These are phyloP conservation scores for Macrobrachium nipponense DNA, from an alignment of 1,140 invertebrate species.

Conservation along the genomic window DNA sequence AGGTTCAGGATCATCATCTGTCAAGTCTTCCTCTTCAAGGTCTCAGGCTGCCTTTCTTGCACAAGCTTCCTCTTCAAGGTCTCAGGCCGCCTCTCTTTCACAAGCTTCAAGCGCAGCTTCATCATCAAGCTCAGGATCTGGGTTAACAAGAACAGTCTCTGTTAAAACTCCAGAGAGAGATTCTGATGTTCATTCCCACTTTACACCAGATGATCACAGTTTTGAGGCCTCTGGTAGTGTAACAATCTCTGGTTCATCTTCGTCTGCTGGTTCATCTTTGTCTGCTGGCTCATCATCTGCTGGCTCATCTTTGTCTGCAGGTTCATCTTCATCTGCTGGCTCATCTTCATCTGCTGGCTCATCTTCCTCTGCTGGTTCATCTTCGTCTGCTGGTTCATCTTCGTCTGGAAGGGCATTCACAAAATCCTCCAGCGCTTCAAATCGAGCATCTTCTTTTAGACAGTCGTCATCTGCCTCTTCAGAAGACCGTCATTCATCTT, in stretches of 20 bases:
- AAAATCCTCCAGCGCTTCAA: background rate
- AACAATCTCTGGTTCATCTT: background rate
- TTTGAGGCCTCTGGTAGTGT: too few relatives aligned
- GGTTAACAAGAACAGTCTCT: constrained; percentile 20
- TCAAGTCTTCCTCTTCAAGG: too few relatives aligned
- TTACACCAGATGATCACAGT: too few relatives aligned
- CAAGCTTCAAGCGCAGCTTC: constrained; percentile 11
- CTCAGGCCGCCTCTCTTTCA: constrained; percentile 3
- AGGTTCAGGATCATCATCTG: background rate
- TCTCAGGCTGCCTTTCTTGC: background rate
- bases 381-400: background rate
- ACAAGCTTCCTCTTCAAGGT: background rate
- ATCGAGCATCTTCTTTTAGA: background rate
- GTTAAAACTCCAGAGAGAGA: constrained; percentile 39
- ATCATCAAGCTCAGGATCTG: background rate
- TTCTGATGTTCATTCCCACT: too few relatives aligned
- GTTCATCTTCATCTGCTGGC: background rate
- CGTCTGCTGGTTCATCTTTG: background rate
- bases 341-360: background rate
- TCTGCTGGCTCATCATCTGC: background rate
- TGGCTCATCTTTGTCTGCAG: background rate
- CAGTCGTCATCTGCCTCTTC: background rate
- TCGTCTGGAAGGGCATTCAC: background rate
- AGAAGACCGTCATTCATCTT: too few relatives aligned
- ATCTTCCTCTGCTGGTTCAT: too few relatives aligned